Conservation (phyloP, 1,140 invertebrate species). For the Ceratitis capitata region DNA sequence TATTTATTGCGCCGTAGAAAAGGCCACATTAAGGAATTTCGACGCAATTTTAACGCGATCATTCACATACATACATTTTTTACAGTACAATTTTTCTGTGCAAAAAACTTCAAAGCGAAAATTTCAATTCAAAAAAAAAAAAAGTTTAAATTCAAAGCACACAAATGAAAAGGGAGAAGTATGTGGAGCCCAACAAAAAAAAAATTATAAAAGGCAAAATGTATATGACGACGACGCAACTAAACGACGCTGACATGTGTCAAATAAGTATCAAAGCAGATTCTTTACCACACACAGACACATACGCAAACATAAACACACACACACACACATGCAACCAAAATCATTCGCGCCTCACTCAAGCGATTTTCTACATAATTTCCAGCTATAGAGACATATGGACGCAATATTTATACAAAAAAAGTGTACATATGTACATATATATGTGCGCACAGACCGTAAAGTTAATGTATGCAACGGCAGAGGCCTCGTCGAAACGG, state of each 20-base stretch:
- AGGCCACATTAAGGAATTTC: background rate
- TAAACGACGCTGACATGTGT: conserved; percentile 22
- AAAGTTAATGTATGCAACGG: background rate
- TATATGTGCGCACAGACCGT: background rate
- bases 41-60: background rate
- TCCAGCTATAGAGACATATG: background rate
- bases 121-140: background rate
- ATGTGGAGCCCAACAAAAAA: background rate
- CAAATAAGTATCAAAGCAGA: conserved; percentile 15
- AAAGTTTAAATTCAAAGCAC: background rate
- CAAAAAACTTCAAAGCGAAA: background rate
- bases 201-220: background rate
- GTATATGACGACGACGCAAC: background rate
- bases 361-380: background rate
- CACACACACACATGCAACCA: background rate
- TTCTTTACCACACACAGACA: background rate
- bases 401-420: too few species aligned
- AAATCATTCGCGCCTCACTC: background rate
- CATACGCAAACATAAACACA: background rate
- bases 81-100: background rate
- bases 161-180: background rate
- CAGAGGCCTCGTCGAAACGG: background rate
- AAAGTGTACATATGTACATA: background rate
- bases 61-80: conserved; percentile 17
- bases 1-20: background rate